These are phyloP conservation scores for Intellagama lesueurii DNA, from an alignment of 2,797 vertebrate genomes.

Conservation along the genomic window DNA sequence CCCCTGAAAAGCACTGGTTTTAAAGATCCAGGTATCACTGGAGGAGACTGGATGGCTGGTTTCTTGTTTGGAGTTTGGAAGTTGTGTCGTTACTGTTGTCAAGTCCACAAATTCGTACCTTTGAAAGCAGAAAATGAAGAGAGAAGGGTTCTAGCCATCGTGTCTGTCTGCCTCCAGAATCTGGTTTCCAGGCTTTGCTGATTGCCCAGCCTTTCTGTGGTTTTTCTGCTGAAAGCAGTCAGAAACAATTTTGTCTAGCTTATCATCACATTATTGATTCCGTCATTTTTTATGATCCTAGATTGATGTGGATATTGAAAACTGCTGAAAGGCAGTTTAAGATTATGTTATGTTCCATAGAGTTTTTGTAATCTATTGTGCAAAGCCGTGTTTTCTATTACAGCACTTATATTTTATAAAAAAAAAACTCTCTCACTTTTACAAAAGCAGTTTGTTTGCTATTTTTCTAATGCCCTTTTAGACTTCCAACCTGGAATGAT, in stretches of 20 bases:
- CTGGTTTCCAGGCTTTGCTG: conserved; percentile 27
- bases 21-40: background rate
- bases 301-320: conserved; percentile 71
- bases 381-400: conserved; percentile 48
- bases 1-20: background rate
- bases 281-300: conserved; percentile 52
- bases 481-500: background rate
- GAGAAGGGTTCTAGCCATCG: conserved; percentile 23
- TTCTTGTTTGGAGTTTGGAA: background rate
- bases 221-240: conserved; percentile 53
- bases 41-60: too few relatives aligned
- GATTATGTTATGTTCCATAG: conserved; percentile 55
- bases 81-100: background rate
- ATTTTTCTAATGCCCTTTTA: conserved; percentile 7
- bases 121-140: background rate
- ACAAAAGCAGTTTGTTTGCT: conserved; percentile 7
- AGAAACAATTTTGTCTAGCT: conserved; percentile 67
- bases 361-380: conserved; percentile 54
- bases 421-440: conserved; percentile 28
- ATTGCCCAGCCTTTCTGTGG: conserved; percentile 46
- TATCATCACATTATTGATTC: conserved; percentile 74
- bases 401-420: background rate
- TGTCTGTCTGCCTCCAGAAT: conserved; percentile 43
- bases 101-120: background rate
- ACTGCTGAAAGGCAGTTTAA: conserved; percentile 63